Evolutionary conservation across 1,140 invertebrate genomes (phyloP).

Genomic region (Cyrtorhinus lividipennis): DNA sequence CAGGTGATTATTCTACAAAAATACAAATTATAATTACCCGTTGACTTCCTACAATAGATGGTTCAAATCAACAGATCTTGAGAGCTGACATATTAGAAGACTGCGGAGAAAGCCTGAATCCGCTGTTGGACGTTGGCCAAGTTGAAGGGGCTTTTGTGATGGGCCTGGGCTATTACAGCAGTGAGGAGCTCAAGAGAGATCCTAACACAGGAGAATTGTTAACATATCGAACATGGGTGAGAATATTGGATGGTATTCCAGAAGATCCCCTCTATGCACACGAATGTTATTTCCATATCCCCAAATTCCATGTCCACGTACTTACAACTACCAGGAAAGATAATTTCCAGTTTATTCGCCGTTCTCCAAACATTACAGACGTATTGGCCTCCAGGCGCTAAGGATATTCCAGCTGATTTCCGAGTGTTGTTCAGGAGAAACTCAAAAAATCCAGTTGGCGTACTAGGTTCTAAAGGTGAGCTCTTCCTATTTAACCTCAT

Average conservation of each 20-base stretch:
- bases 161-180: constrained; percentile 69
- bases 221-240: constrained; percentile 69
- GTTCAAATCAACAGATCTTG: constrained; percentile 31
- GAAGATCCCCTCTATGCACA: constrained; percentile 54
- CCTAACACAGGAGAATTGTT: constrained; percentile 47
- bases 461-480: constrained; percentile 62
- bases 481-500: not conserved
- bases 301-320: constrained; percentile 65
- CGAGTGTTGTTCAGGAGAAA: constrained; percentile 55
- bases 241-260: constrained; percentile 62
- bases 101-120: constrained; percentile 56
- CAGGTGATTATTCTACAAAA: constrained; percentile 23
- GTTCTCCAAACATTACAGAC: constrained; percentile 33
- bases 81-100: constrained; percentile 64
- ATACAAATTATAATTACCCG: not conserved
- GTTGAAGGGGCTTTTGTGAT: constrained; percentile 76
- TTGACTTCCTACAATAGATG: not conserved
- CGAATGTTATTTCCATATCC: constrained; percentile 44
- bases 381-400: constrained; percentile 64
- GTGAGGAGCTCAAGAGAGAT: constrained; percentile 56
- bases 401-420: constrained; percentile 74
- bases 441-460: constrained; percentile 47
- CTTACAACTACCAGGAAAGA: constrained; percentile 32
- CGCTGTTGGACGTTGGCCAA: constrained; percentile 70
- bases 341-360: too few relatives aligned